Evolutionary conservation across 2,113 vertebrate species (phyloP).

Genomic region (Lophura nycthemera): DNA sequence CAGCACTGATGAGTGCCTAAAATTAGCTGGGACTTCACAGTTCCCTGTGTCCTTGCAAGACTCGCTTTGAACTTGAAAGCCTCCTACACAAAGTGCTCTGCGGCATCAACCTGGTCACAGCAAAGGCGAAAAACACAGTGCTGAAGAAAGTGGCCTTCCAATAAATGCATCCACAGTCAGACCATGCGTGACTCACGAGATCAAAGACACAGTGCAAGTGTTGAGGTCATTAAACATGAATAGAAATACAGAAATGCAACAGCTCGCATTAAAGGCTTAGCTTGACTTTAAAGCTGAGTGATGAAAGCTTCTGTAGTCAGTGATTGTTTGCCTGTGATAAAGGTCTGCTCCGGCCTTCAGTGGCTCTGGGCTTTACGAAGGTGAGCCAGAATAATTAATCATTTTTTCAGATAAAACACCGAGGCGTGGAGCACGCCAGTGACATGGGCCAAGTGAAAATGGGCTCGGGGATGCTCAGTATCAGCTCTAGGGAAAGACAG

Average conservation of each 20-base stretch:
- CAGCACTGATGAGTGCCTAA: neutral
- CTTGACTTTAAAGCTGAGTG: constrained; percentile 49
- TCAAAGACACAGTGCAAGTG: constrained; percentile 52
- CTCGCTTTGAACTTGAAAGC: constrained; percentile 69
- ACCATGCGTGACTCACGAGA: constrained; percentile 34
- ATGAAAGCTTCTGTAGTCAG: constrained; percentile 52
- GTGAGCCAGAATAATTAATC: constrained; percentile 42
- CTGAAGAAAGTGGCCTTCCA: constrained; percentile 39
- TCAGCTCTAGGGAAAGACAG: neutral
- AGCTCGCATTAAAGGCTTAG: constrained; percentile 62
- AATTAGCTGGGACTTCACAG: constrained; percentile 57
- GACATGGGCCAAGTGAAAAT: neutral
- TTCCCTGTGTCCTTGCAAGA: constrained; percentile 39
- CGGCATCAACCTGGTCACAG: constrained; percentile 29
- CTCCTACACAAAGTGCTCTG: constrained; percentile 51
- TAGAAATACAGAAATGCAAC: constrained; percentile 64
- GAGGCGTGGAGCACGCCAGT: neutral
- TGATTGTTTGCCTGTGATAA: constrained; percentile 38
- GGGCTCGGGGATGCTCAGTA: neutral
- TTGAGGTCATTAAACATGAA: constrained; percentile 59
- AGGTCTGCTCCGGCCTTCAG: constrained; percentile 1
- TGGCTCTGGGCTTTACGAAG: neutral
- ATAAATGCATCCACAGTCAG: constrained; percentile 52
- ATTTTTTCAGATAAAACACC: neutral
- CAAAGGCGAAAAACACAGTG: constrained; percentile 25